Percentiles rank a stretch among this genome's conserved stretches.
Conservation (phyloP, 1,140 invertebrate genomes). For the Bombus consobrinus region DNA sequence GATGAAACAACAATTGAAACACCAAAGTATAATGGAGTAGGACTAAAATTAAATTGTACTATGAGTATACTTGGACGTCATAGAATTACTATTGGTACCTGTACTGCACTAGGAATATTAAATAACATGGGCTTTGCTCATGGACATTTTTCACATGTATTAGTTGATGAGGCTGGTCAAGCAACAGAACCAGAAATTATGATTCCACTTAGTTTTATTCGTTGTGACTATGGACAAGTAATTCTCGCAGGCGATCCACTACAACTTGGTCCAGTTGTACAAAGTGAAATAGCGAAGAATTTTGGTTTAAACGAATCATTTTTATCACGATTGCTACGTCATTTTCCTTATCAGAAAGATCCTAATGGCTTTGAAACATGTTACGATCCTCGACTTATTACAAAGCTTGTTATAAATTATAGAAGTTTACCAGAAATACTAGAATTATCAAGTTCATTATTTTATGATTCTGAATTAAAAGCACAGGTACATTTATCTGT, state of each 20-base stretch:
- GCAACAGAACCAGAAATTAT: conserved; percentile 94
- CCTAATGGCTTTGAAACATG: conserved; percentile 82
- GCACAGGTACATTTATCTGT: conserved; percentile 79
- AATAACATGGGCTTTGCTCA: conserved; percentile 86
- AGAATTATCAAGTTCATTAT: conserved; percentile 89
- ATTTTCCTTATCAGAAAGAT: conserved; percentile 87
- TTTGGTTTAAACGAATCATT: conserved; percentile 89
- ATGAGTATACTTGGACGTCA: conserved; percentile 86
- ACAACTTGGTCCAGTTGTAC: conserved; percentile 93
- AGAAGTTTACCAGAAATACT: conserved; percentile 92
- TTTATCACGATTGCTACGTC: conserved; percentile 87
- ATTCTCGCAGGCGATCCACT: conserved; percentile 95
- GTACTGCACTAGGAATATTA: conserved; percentile 88
- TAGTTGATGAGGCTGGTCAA: conserved; percentile 96
- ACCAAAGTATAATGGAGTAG: conserved; percentile 74
- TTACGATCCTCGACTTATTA: conserved; percentile 88
- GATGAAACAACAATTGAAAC: conserved; percentile 78
- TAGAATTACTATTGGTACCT: conserved; percentile 93
- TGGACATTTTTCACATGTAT: conserved; percentile 93
- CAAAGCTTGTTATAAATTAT: conserved; percentile 89
- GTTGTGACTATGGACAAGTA: conserved; percentile 85
- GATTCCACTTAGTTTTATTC: conserved; percentile 86
- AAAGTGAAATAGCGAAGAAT: conserved; percentile 85
- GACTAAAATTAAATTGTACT: conserved; percentile 82
- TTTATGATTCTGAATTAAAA: conserved; percentile 90